phyloP scores from a whole-genome alignment of 2,113 vertebrate genomes.

The Percopsis transmontana region DNA sequence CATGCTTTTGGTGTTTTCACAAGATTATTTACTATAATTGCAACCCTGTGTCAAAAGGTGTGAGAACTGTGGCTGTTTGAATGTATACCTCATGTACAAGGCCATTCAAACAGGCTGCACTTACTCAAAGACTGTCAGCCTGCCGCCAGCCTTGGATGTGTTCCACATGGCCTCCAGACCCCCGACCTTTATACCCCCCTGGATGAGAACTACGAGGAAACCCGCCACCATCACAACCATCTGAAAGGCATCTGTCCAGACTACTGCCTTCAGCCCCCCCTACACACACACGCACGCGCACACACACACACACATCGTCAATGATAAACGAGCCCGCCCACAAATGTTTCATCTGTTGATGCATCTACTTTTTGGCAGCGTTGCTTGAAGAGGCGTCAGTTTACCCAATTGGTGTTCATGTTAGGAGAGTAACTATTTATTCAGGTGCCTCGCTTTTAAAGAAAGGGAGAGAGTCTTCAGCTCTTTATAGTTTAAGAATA shows the following conservation, averaged over 20 bases:
- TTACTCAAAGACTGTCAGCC: slow-evolving; percentile 81
- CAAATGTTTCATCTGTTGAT: slow-evolving; percentile 14
- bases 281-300: slow-evolving; percentile 44
- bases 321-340: no score
- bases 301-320: neutral
- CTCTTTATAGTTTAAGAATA: no score
- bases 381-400: no score
- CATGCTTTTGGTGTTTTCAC: neutral
- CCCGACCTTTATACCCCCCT: slow-evolving; percentile 72
- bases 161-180: slow-evolving; percentile 75
- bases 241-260: slow-evolving; percentile 90
- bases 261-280: slow-evolving; percentile 86
- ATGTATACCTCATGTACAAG: slow-evolving; percentile 1
- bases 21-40: neutral
- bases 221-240: slow-evolving; percentile 84
- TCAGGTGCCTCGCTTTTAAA: slow-evolving; percentile 50
- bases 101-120: slow-evolving; percentile 36
- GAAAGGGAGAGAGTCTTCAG: slow-evolving; percentile 21
- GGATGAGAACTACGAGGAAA: slow-evolving; percentile 81
- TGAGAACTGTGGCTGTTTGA: neutral
- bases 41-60: neutral
- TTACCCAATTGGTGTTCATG: slow-evolving; percentile 47
- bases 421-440: slow-evolving; percentile 56
- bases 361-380: slow-evolving; percentile 47
- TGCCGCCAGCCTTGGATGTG: slow-evolving; percentile 71